Base-by-base conservation (phyloP, 2,113 vertebrate species). In the Lonchura striata region DNA sequence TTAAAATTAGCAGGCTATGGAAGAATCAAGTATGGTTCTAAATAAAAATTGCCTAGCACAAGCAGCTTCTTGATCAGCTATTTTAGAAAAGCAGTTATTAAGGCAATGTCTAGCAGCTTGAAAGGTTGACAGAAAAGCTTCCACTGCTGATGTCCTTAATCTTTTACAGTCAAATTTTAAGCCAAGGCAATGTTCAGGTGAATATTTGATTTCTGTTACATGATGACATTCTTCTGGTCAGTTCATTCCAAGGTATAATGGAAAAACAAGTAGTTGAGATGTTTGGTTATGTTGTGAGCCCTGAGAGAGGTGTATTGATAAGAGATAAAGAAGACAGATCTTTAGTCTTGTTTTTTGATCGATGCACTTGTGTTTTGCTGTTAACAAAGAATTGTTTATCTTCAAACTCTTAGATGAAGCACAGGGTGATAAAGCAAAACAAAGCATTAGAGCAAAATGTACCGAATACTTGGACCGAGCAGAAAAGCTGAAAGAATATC, bases 401-500 rank as follows among this genome's bases (percentile, higher is more conserved):
- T 94, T 95, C 87, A 82, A 80, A 95, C 92, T 47, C 63, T 83
- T 96, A 99, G 99, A 99, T 98, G 99, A 99, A 98, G 98, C 99
- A 33, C 99, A 99, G 94, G 98, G 98, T 37, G 99, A 99, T 46
- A 99, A 99, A 98, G 99, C 99, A 87, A 99, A 99, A 91, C 97
- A 98, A 17, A 99, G 98, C 94, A 99, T 99, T 94, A 98, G 99
- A 92, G 95, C 41, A 10, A 99, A 99, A 92, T 99, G 99, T 95
- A 96, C 97, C 7, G 99, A 99, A 75, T 99, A 99, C 92, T 96
- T 99, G 97, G 99, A 99, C 93, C 98, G 99, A 97, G 99, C 99
- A 53, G 99, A 99, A 97, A 98, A 99, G 89, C 97, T 99, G 79
- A 99, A 99, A 88, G 99, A 99, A 37, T 98, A 99, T 96, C 97